phyloP scores from a whole-genome alignment of 2,888 invertebrate genomes.

The Xylocampa areola region DNA sequence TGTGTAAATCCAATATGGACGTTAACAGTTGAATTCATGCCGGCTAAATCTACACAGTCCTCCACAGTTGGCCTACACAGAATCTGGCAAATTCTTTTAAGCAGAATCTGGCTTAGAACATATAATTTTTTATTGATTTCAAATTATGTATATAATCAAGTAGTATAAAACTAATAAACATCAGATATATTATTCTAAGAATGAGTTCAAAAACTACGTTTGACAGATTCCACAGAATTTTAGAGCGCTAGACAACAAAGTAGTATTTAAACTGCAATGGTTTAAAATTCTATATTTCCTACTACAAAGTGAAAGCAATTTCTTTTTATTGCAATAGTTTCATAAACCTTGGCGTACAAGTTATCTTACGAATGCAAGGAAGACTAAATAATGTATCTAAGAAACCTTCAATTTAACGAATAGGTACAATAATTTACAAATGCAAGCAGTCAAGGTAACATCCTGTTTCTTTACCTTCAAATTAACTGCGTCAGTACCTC shows the following conservation, averaged over 20 bases:
- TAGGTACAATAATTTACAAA: constrained; percentile 25
- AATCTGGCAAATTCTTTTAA: no score
- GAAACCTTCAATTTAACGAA: constrained; percentile 24
- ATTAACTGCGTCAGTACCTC: no score
- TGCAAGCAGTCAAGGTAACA: constrained; percentile 34
- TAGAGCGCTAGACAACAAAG: background rate
- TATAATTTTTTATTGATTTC: no score
- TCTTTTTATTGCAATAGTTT: background rate
- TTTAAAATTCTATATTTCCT: background rate
- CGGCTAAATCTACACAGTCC: no score
- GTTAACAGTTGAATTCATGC: no score
- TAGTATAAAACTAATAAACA: no score
- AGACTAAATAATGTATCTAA: constrained; percentile 19
- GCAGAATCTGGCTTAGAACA: no score
- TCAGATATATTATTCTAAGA: constrained; percentile 1
- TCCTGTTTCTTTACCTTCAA: constrained; percentile 31
- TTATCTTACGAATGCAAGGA: constrained; percentile 19
- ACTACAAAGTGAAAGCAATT: background rate
- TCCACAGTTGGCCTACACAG: no score
- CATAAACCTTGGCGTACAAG: constrained; percentile 14
- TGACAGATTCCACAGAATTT: background rate
- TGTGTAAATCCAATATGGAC: no score
- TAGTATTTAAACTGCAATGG: background rate
- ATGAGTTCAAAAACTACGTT: background rate
- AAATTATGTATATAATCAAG: no score